phyloP scores from a whole-genome alignment of 1,140 invertebrate genomes.

The Andricus grossulariae region DNA sequence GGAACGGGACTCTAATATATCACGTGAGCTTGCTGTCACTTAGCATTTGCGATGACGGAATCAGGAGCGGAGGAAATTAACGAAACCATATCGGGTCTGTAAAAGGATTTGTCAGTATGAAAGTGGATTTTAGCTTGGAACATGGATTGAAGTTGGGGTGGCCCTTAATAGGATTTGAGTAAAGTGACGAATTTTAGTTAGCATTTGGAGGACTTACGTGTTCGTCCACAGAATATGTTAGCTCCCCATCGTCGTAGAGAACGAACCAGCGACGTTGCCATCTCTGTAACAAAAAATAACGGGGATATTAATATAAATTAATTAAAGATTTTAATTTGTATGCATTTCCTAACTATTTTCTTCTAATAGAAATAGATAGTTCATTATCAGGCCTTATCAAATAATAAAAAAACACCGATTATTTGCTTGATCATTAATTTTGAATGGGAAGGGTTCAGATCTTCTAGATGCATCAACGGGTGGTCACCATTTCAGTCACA shows the following conservation, averaged over 20 bases:
- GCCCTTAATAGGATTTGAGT: slow-evolving; percentile 54
- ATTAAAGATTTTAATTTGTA: not conserved
- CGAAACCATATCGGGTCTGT: slow-evolving; percentile 53
- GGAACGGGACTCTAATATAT: not conserved
- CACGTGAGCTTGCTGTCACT: not conserved
- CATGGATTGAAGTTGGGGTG: slow-evolving; percentile 35
- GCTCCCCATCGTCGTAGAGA: slow-evolving; percentile 97
- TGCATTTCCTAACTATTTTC: too few species aligned
- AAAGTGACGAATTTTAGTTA: slow-evolving; percentile 31
- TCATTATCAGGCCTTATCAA: not conserved
- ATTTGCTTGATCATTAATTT: not conserved
- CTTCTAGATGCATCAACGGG: not conserved
- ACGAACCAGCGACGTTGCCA: slow-evolving; percentile 98
- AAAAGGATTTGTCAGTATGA: slow-evolving; percentile 60
- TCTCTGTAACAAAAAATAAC: slow-evolving; percentile 84
- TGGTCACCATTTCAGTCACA: not conserved
- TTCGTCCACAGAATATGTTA: slow-evolving; percentile 97
- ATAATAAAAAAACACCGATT: not conserved
- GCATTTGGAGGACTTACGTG: slow-evolving; percentile 86
- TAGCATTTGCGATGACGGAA: not conserved
- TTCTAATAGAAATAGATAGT: not conserved
- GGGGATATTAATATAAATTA: slow-evolving; percentile 35
- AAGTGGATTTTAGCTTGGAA: slow-evolving; percentile 50
- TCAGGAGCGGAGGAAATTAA: slow-evolving; percentile 34
- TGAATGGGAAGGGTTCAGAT: not conserved